Evolutionary conservation across 2,888 invertebrate species (phyloP).

Genomic region (Malthinus seriepunctatus): DNA sequence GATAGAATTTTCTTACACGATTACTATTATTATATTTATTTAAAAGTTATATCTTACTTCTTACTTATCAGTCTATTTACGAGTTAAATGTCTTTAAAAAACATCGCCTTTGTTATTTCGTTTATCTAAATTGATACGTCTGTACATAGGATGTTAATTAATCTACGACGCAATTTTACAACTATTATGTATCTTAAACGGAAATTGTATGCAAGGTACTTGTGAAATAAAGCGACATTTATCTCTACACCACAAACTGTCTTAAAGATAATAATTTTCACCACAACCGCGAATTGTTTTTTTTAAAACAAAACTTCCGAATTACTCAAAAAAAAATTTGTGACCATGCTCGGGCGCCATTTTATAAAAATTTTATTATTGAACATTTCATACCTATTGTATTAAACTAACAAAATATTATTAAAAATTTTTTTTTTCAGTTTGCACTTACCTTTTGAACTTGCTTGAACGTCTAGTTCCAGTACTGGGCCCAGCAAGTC

Average conservation of each 20-base stretch:
- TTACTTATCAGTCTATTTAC: constrained; percentile 7
- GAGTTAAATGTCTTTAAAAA: constrained; percentile 7
- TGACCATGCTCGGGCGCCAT: no score
- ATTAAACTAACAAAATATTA: no score
- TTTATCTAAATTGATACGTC: constrained; percentile 11
- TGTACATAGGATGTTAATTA: constrained; percentile 13
- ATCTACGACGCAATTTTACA: constrained; percentile 13
- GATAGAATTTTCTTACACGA: not conserved
- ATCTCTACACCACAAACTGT: not conserved
- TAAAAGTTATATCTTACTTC: not conserved
- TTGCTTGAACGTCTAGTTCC: no score
- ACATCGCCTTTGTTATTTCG: constrained; percentile 9
- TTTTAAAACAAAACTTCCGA: no score
- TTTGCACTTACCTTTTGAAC: no score
- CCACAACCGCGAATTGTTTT: no score
- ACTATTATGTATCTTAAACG: constrained; percentile 4
- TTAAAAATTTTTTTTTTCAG: no score
- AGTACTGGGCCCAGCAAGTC: no score
- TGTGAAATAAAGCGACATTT: not conserved
- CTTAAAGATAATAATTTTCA: not conserved
- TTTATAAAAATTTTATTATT: no score
- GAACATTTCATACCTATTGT: no score
- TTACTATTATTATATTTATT: no score
- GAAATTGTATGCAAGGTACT: constrained; percentile 13
- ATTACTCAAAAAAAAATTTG: no score